A percentile compares a stretch with the other conserved stretches of the same genome.
Conservation (phyloP, 2,888 invertebrate species). For the Hoplodrina ambigua region DNA sequence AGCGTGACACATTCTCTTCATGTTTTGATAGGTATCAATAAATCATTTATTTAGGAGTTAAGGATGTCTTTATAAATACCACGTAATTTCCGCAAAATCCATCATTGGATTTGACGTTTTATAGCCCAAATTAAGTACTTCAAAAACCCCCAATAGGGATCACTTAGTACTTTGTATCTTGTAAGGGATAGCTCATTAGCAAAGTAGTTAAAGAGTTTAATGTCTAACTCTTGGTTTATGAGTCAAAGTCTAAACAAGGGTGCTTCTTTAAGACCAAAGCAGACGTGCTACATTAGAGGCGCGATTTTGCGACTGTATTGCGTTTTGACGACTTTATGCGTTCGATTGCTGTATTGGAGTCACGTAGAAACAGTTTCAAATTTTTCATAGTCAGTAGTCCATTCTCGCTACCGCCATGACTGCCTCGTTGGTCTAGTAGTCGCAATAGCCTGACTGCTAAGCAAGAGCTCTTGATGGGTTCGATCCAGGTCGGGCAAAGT, state of each 20-base stretch:
- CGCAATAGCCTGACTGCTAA: too few relatives aligned
- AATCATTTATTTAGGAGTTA: too few relatives aligned
- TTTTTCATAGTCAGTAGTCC: too few relatives aligned
- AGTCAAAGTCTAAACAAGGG: constrained; percentile 48
- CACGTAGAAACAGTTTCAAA: too few relatives aligned
- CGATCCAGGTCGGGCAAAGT: too few relatives aligned
- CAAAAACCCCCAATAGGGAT: constrained; percentile 1
- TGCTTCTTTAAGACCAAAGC: constrained; percentile 2
- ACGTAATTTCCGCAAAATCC: not conserved
- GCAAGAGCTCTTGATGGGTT: too few relatives aligned
- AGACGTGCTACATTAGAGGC: not conserved
- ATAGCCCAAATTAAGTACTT: constrained; percentile 27
- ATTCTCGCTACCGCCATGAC: too few relatives aligned
- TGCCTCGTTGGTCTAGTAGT: too few relatives aligned
- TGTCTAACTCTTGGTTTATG: constrained; percentile 54
- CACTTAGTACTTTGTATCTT: constrained; percentile 49
- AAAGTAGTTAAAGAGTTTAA: constrained; percentile 55
- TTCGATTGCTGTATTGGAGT: not conserved
- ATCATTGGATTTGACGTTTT: not conserved
- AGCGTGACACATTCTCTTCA: too few relatives aligned
- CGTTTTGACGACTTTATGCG: not conserved
- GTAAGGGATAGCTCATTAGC: constrained; percentile 43
- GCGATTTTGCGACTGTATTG: not conserved
- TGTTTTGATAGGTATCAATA: too few relatives aligned
- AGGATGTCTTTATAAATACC: too few relatives aligned